Percentiles rank a stretch among this genome's conserved stretches.
Evolutionary conservation across 2,888 invertebrate species (phyloP).

Genomic region (Hartigia nigra): DNA sequence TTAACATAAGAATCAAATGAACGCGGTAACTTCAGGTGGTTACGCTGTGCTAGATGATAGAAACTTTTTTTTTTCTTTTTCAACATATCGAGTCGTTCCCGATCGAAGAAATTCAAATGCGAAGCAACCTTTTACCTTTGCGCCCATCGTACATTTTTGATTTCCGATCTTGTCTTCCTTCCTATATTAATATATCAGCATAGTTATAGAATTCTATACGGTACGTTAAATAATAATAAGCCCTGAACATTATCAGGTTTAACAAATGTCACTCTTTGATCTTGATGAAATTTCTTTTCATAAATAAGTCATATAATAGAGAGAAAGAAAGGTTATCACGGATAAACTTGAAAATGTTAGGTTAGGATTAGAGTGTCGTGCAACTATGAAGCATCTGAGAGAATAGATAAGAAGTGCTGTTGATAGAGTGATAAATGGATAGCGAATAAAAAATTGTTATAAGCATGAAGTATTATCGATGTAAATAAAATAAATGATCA

Average conservation of each 20-base stretch:
- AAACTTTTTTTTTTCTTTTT: not conserved
- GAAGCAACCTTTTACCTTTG: too few species aligned
- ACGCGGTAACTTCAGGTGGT: too few species aligned
- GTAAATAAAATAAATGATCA: not conserved
- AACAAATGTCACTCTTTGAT: not conserved
- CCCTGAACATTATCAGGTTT: not conserved
- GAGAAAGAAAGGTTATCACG: not conserved
- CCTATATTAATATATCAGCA: not conserved
- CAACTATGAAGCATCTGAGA: not conserved
- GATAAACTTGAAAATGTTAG: not conserved
- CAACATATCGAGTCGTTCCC: not conserved
- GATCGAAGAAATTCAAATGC: not conserved
- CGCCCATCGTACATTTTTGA: not conserved
- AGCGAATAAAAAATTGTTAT: not conserved
- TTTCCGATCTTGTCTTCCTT: not conserved
- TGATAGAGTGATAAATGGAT: not conserved
- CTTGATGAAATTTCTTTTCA: not conserved
- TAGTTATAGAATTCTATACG: not conserved
- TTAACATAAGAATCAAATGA: too few species aligned
- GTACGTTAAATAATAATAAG: not conserved
- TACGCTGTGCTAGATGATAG: not conserved
- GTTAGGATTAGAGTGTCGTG: not conserved
- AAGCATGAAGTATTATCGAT: not conserved
- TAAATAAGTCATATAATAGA: not conserved
- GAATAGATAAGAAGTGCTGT: not conserved